Conservation (phyloP, 2,888 invertebrate species). For the Zootermopsis nevadensis region DNA sequence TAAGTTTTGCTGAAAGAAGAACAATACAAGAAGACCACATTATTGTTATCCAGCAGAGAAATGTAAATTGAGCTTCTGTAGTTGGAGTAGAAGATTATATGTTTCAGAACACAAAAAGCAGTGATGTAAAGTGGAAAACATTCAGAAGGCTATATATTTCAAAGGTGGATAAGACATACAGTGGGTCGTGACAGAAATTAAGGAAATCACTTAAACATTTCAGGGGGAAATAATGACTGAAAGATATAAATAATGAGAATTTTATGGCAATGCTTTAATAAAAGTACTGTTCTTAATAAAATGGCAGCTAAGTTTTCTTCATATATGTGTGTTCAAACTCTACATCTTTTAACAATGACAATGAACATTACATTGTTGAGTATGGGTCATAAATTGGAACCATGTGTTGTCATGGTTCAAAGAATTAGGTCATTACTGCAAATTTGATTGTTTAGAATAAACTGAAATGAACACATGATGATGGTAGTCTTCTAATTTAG, state of each 20-base stretch:
- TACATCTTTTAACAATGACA: neutral
- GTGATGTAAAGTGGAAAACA: neutral
- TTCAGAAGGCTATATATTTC: neutral
- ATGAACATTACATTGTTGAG: neutral
- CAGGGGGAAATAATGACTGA: neutral
- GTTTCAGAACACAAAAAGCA: neutral
- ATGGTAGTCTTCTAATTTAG: neutral
- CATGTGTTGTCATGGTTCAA: neutral
- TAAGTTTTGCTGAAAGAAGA: neutral
- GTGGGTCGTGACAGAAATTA: neutral
- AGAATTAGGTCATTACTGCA: neutral
- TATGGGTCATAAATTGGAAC: neutral
- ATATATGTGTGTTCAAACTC: slow-evolving; percentile 21
- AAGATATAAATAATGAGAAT: neutral
- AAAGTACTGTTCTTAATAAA: slow-evolving; percentile 22
- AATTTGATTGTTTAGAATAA: slow-evolving; percentile 22
- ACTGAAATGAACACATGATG: neutral
- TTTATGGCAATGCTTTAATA: neutral
- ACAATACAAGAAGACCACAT: neutral
- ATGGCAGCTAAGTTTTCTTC: slow-evolving; percentile 21
- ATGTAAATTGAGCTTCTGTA: neutral
- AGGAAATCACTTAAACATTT: neutral
- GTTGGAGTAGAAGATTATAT: neutral
- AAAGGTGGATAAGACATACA: slow-evolving; percentile 15
- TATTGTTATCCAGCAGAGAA: neutral